These are phyloP conservation scores for Leptogaster cylindrica DNA, from an alignment of 2,888 invertebrate genomes.

Conservation along the genomic window DNA sequence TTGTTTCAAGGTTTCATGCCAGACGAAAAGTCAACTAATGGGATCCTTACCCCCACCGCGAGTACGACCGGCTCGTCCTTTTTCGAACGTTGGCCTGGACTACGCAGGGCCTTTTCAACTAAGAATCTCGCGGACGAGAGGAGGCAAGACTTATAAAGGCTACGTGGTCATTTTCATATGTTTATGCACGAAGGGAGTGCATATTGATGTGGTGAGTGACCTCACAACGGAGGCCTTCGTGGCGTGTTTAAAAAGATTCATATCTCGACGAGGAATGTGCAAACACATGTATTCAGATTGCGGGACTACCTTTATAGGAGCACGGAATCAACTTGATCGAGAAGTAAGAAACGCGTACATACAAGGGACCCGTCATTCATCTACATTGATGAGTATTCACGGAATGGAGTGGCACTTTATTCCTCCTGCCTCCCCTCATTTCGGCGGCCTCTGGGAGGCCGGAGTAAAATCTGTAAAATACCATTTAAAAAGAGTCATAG, in stretches of 20 bases:
- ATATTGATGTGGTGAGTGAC: not conserved
- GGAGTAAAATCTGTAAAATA: not conserved
- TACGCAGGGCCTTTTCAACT: slow-evolving; percentile 7
- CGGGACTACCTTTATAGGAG: slow-evolving; percentile 13
- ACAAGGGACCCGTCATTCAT: not conserved
- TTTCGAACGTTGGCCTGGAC: not conserved
- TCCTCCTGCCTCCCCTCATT: too few relatives aligned
- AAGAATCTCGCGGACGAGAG: not conserved
- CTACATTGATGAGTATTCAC: not conserved
- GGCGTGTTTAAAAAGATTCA: not conserved
- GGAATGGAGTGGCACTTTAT: slow-evolving; percentile 52
- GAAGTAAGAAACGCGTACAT: not conserved
- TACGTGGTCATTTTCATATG: slow-evolving; percentile 22
- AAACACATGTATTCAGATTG: not conserved
- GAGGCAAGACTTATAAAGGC: slow-evolving; percentile 1
- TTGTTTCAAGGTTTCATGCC: not conserved
- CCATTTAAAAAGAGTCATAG: not conserved
- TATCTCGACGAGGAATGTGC: not conserved
- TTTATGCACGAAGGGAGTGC: not conserved
- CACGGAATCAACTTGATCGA: not conserved
- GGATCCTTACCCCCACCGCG: too few relatives aligned
- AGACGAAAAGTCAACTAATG: not conserved
- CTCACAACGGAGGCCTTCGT: not conserved
- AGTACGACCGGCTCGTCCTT: not conserved
- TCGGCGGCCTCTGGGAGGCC: too few relatives aligned